A percentile compares a stretch with the other conserved stretches of the same genome.
Evolutionary conservation across 2,113 vertebrate species (phyloP).

Genomic region (Chauna torquata): DNA sequence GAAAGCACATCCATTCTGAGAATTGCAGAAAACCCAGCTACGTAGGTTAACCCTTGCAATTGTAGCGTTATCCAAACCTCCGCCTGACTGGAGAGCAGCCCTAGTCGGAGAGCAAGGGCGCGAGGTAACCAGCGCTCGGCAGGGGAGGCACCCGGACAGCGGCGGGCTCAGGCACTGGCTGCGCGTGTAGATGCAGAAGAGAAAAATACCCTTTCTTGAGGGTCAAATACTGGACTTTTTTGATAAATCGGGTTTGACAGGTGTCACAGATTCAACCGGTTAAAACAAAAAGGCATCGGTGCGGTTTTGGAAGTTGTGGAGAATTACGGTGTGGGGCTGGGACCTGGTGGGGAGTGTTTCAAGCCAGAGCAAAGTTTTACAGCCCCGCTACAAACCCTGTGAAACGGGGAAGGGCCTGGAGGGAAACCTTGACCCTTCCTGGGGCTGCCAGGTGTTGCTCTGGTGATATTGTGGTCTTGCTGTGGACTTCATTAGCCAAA

Average conservation of each 20-base stretch:
- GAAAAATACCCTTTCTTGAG: neutral
- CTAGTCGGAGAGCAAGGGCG: neutral
- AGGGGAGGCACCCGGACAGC: neutral
- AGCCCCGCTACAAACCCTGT: neutral
- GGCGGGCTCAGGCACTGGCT: neutral
- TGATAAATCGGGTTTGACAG: neutral
- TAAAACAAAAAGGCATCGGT: neutral
- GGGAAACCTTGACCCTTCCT: neutral
- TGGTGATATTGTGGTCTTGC: neutral
- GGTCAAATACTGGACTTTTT: neutral
- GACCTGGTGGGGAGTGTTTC: neutral
- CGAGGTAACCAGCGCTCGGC: neutral
- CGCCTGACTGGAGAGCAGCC: neutral
- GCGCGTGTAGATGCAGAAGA: accelerated
- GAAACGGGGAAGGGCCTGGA: neutral
- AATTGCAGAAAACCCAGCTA: neutral
- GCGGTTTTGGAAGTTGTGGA: neutral
- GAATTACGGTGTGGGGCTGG: neutral
- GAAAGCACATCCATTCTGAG: neutral
- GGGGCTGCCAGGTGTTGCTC: neutral
- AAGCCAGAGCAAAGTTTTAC: neutral
- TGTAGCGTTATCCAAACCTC: neutral
- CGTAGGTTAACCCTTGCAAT: neutral
- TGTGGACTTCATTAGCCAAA: neutral
- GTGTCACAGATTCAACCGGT: no score